phyloP scores from a whole-genome alignment of 2,797 vertebrate species.

The Parauchenoglanis punctatus region DNA sequence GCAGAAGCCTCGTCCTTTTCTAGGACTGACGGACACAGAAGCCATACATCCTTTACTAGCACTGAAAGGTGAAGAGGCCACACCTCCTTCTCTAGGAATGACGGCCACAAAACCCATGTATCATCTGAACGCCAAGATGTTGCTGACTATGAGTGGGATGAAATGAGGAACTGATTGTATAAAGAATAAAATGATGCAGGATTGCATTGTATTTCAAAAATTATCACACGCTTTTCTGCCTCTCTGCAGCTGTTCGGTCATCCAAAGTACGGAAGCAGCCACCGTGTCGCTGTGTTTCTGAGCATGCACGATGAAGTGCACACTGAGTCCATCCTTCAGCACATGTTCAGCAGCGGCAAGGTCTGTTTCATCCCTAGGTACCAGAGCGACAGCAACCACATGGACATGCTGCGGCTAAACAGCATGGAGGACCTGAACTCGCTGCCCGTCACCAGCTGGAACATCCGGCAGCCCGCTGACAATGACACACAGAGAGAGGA shows the following conservation, averaged over 20 bases:
- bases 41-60: background rate
- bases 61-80: background rate
- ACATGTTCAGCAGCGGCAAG: constrained; percentile 83
- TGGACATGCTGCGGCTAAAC: constrained; percentile 89
- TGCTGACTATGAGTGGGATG: background rate
- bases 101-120: background rate
- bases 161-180: background rate
- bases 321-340: constrained; percentile 84
- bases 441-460: constrained; percentile 87
- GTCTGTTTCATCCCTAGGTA: constrained; percentile 91
- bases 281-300: constrained; percentile 88
- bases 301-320: constrained; percentile 89
- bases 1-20: background rate
- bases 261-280: constrained; percentile 78
- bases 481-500: constrained; percentile 79
- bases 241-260: constrained; percentile 81
- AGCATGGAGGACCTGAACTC: constrained; percentile 80
- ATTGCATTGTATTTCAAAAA: background rate
- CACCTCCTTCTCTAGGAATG: background rate
- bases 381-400: constrained; percentile 76
- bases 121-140: background rate
- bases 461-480: constrained; percentile 85
- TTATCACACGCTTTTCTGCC: background rate
- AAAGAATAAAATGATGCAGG: background rate
- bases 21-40: background rate